Evolutionary conservation across 2,797 vertebrate genomes (phyloP).

Genomic region (Enteromius mattozi): DNA sequence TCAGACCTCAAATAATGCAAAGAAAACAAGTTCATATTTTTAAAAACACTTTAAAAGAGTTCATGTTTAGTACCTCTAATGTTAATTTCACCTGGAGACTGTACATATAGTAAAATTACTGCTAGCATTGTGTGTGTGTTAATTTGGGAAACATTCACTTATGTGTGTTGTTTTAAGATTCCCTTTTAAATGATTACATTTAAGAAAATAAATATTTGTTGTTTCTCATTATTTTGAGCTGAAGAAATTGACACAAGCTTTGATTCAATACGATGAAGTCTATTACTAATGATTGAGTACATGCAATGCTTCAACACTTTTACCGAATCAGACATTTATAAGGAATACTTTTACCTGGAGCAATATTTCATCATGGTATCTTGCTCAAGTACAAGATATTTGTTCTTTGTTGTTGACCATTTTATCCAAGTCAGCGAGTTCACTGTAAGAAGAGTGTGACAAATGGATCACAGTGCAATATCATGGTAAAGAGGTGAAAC

Average conservation of each 20-base stretch:
- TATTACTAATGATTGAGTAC: not conserved
- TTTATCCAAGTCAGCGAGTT: slow-evolving; percentile 13
- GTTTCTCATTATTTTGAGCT: no score
- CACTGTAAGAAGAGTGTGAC: not conserved
- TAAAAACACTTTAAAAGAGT: no score
- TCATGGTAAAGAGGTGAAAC: not conserved
- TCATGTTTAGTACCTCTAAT: no score
- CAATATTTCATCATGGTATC: not conserved
- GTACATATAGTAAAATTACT: no score
- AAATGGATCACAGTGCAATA: slow-evolving; percentile 26
- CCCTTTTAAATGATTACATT: no score
- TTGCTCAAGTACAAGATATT: not conserved
- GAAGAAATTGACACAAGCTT: no score
- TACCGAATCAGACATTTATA: not conserved
- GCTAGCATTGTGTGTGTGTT: no score
- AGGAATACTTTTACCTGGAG: not conserved
- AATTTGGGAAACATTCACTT: no score
- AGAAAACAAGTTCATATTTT: not conserved
- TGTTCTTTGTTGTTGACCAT: not conserved
- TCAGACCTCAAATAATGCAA: not conserved
- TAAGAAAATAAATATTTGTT: no score
- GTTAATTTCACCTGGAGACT: no score
- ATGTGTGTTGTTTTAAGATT: no score
- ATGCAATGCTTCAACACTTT: not conserved
- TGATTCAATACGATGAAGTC: no score